These are phyloP conservation scores for Hyposmocoma kahamanoa DNA, from an alignment of 1,140 invertebrate species.

Conservation along the genomic window DNA sequence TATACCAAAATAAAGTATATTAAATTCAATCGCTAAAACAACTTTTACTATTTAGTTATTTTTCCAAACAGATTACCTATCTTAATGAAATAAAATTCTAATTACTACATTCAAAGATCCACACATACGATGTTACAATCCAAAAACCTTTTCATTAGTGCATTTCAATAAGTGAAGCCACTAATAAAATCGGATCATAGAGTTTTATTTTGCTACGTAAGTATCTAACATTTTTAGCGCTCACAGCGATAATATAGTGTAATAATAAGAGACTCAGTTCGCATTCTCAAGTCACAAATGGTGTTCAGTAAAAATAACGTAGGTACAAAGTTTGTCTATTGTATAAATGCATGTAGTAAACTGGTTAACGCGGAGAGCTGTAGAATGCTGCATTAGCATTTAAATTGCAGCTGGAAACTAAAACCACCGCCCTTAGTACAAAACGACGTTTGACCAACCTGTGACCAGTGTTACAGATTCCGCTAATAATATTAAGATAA, in stretches of 20 bases:
- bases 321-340: slow-evolving; percentile 21
- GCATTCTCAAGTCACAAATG: not conserved
- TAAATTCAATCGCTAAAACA: no score
- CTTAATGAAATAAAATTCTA: no score
- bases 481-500: no score
- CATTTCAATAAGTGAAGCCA: no score
- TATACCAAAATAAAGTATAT: no score
- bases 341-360: slow-evolving; percentile 27
- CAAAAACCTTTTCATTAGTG: slow-evolving; percentile 1
- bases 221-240: slow-evolving; percentile 2
- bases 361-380: slow-evolving; percentile 24
- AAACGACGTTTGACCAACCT: not conserved
- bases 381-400: slow-evolving; percentile 36
- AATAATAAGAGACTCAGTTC: not conserved
- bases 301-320: slow-evolving; percentile 19
- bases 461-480: not conserved
- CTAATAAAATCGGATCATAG: not conserved
- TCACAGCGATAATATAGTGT: no score
- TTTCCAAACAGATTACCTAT: no score
- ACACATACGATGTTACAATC: no score
- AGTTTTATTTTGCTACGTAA: not conserved
- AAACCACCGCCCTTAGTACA: slow-evolving; percentile 1
- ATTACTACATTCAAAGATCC: no score
- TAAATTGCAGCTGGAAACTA: slow-evolving; percentile 29
- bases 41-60: no score